Evolutionary conservation across 2,888 invertebrate species (phyloP), one percentile per base, ranked within the genome.

Genomic region (Carpatolechia fugitivella): DNA sequence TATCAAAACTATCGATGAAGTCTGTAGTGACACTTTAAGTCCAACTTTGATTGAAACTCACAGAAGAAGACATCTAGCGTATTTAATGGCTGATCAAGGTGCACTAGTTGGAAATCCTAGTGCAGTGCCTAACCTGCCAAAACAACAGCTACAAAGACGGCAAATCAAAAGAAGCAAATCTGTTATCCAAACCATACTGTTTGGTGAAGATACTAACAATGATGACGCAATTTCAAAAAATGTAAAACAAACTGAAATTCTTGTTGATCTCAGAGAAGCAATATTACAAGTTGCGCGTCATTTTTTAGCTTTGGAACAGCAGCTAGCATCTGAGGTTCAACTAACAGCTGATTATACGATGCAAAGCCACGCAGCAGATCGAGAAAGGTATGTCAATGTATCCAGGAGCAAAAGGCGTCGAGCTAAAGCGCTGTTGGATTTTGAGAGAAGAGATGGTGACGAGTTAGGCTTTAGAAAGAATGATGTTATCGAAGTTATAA

Each of bases 401-500:
- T 96, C 97, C 1, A 92, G 95, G 68, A 96, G 95, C 66, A 93
- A 98, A 59, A 95, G 95, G 67, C 92, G 98, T 61, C 91, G 99
- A 63, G 99, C 99, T 3, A 98, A 99, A 85, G 99, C 99, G 1
- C 88, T 99, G 60, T 91, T 99, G 68, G 99, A 99, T 90, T 99
- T 99, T 91, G 99, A 99, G 84, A 92, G 99, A 61, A 96, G 98
- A 76, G 99, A 99, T 85, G 99, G 99, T 65, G 99, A 99, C 90
- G 99, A 99, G 83, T 86, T 99, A 54, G 99, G 99, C 7, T 99
- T 99, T 83, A 93, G 98, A 52, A 99, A 98, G 84, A 99, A 99
- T 90, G 99, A 99, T 83, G 97, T 99, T 36, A 98, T 99, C 54
- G 99, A 98, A 52, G 97, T 99, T 44, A 94, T 99, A 24, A 98